phyloP scores from a whole-genome alignment of 2,113 vertebrate species.

The Apteryx owenii region DNA sequence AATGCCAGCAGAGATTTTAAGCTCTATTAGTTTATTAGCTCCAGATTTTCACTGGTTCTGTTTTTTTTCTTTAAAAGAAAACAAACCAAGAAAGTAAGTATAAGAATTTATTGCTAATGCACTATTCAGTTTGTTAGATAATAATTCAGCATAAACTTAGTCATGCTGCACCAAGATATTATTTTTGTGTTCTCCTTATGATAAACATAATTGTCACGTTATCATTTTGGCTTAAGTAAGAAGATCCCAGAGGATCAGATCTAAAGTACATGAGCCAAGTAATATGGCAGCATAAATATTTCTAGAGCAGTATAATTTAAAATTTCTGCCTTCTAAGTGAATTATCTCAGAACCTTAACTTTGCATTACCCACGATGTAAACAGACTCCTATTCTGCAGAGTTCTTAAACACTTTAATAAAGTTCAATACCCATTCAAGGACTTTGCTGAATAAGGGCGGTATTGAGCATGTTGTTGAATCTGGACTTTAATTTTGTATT shows the following conservation, averaged over 20 bases:
- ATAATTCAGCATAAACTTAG: neutral
- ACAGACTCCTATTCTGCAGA: neutral
- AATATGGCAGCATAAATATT: constrained; percentile 34
- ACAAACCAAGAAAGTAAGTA: neutral
- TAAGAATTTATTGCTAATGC: neutral
- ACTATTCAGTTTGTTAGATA: neutral
- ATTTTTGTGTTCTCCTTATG: neutral
- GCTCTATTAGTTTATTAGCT: constrained; percentile 31
- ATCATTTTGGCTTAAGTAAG: constrained; percentile 29
- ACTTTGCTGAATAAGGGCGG: neutral
- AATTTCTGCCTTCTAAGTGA: neutral
- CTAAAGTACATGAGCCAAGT: constrained; percentile 28
- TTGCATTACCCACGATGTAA: neutral
- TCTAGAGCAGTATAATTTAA: constrained; percentile 12
- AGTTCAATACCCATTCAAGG: neutral
- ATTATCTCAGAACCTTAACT: constrained; percentile 29
- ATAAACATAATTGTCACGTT: neutral
- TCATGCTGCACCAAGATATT: neutral
- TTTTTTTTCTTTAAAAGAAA: neutral
- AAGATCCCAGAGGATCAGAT: neutral
- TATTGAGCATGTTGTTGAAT: neutral
- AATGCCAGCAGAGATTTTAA: constrained; percentile 37
- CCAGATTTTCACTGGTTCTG: neutral
- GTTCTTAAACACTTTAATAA: neutral
- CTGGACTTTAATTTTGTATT: constrained; percentile 5